Conservation (phyloP, 2,797 vertebrate species). For the Anas flavirostris region DNA sequence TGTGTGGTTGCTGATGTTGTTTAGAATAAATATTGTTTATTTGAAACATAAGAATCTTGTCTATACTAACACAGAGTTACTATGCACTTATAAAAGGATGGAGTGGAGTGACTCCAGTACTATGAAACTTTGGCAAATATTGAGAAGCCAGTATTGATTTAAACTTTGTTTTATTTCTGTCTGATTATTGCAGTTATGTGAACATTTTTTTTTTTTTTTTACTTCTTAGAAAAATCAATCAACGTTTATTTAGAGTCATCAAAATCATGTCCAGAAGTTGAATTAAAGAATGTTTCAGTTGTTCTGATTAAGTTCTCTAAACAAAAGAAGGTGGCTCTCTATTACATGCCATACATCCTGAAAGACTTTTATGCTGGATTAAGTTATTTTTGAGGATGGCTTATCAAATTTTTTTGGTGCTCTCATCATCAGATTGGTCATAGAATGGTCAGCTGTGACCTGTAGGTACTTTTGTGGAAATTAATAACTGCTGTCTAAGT, state of each 20-base stretch:
- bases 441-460: neutral
- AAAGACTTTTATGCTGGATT: neutral
- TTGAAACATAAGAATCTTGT: neutral
- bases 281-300: neutral
- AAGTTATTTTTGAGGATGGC: neutral
- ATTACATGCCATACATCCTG: fast-evolving
- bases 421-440: neutral
- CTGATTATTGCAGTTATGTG: neutral
- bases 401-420: neutral
- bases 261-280: neutral
- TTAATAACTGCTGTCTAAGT: neutral
- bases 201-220: neutral
- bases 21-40: conserved; percentile 46
- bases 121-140: neutral
- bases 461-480: neutral
- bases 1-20: conserved; percentile 26
- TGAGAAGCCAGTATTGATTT: neutral
- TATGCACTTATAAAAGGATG: neutral
- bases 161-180: neutral
- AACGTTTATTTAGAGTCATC: neutral
- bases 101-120: neutral
- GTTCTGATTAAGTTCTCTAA: neutral
- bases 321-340: fast-evolving
- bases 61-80: neutral
- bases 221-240: neutral